Conservation (phyloP, 2,113 vertebrate genomes). For the Gymnocephalus cernua region DNA sequence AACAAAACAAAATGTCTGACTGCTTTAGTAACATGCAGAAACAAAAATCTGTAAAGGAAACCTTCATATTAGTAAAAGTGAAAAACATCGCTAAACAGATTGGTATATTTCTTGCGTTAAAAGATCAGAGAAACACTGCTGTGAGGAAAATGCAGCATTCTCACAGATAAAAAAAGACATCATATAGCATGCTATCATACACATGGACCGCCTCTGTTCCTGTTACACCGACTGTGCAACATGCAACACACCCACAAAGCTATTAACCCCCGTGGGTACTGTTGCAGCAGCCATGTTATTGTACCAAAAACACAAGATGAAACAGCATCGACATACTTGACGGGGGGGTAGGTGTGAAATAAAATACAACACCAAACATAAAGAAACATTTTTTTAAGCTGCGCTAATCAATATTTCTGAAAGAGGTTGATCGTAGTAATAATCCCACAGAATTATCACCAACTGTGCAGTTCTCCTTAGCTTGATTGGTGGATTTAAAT, state of each 20-base stretch:
- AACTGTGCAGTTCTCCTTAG: background rate
- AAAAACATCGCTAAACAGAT: background rate
- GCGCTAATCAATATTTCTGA: background rate
- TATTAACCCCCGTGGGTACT: background rate
- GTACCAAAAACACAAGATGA: background rate
- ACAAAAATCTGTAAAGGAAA: background rate
- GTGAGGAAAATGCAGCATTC: background rate
- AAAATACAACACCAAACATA: background rate
- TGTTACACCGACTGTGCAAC: background rate
- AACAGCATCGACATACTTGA: background rate
- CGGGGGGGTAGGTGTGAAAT: background rate
- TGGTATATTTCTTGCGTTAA: background rate
- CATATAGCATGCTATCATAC: background rate
- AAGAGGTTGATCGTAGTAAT: background rate
- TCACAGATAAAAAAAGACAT: background rate
- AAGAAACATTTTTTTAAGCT: background rate
- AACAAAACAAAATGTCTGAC: constrained; percentile 15
- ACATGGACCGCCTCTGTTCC: background rate
- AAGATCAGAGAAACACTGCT: background rate
- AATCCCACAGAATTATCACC: no score
- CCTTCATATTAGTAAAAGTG: background rate
- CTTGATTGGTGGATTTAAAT: no score
- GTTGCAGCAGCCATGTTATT: background rate
- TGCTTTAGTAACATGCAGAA: background rate
- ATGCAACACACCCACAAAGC: background rate